Base-by-base conservation (phyloP, 2,113 vertebrate species). In the Cisticola juncidis region DNA sequence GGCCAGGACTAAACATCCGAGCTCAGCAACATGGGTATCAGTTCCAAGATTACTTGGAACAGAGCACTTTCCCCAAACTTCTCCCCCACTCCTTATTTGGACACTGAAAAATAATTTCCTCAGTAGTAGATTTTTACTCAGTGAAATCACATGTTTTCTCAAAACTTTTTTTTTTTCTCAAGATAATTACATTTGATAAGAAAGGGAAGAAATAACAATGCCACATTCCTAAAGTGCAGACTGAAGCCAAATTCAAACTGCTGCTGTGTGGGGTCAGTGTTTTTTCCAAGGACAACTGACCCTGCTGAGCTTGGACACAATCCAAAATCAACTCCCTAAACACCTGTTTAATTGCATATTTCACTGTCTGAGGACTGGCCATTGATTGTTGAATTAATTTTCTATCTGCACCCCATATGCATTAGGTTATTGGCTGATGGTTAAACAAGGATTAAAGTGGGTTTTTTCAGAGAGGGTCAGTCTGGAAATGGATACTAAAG, bases 341-440 rank as follows among this genome's bases (percentile, higher is more conserved):
- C 98, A 99, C 98, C 98, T 99, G 98, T 97, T 98, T 97, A 98
- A 98, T 98, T 97, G 96, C 97, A 97, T 94, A 96, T 77, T 97
- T 95, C 78, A 69, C 77, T 77, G 44, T 92, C 95, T 50, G 96
- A 94, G 92, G 94, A 91, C 81, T 95, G 31, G 22, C 42, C 1
- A 1, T 66, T 81, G 57, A 90, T 88, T 19, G 35, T 45, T 21
- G 80, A 91, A 86, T 90, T 95, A 71, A 91, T 94, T 74, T 57
- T 88, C 86, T 97, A 98, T 98, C 97, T 98, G 97, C 83, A 79
- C 68, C 96, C 82, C 98, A 97, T 96, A 97, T 97, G 97, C 90
- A 86, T 88, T 93, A 70, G 15, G 50, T 78, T 91, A 85, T 68
- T 51, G 56, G 45, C 36, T 60, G 51, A 84, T 64, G 54, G 35